Base-by-base conservation (phyloP, 2,888 invertebrate genomes). In the Pilophorus perplexus region DNA sequence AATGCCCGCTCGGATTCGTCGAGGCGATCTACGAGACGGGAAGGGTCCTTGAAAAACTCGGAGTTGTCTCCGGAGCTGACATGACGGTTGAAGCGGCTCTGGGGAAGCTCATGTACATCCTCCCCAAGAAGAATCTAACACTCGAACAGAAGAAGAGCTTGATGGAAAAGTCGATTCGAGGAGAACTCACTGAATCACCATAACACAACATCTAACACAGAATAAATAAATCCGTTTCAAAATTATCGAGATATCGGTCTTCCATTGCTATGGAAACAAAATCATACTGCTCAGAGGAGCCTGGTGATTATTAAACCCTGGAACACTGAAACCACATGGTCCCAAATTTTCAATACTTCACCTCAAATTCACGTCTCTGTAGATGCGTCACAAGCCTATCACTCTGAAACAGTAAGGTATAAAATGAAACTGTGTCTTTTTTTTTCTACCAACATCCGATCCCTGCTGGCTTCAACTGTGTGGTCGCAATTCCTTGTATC, bases 21-120 rank as follows among this genome's bases (percentile, higher is more conserved):
- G 12, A 20, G 2, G 28, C 62, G 33, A 28, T 5, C 4, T 20
- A 33, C n/a, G 44, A 14, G 0, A n/a, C 20, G 12, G 62, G 62
- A 1, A 25, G 5, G 14, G 1, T 33, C n/a, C 20, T 62, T 1
- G 23, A 22, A 12, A 22, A 62, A 16, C 10, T 46, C 2, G 62
- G 62, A 4, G 46, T 62, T 3, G 40, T 62, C 14, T 44, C 12
- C 46, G 16, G 25, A n/a, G 33, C 33, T 16, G 62, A 62, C 22
- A 62, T 62, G 33, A 62, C 62, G 3, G 12, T 33, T 5, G 46
- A 62, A 28, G 62, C 62, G 0, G 62, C 62, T 4, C 37, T 62
- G 14, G 40, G 46, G 10, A 62, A 62, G 28, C 48, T 62, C 1
- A 62, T 62, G 62, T 62, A 62, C 62, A 48, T 46, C 4, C 25